Conservation (phyloP, 2,888 invertebrate species). For the Parascotia fuliginaria region DNA sequence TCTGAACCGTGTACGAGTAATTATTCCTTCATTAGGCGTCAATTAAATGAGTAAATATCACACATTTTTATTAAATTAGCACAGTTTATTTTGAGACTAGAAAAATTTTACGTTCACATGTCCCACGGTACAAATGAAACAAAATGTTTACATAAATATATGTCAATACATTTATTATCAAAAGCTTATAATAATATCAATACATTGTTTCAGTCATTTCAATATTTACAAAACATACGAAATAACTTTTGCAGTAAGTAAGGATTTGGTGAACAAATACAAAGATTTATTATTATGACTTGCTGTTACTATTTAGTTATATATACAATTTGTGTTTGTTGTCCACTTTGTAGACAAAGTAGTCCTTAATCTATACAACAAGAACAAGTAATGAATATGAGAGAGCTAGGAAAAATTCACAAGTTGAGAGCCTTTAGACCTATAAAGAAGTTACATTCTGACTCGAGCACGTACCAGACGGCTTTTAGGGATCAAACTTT, state of each 20-base stretch:
- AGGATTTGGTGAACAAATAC: slow-evolving; percentile 26
- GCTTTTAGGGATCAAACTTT: slow-evolving; percentile 29
- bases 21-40: slow-evolving; percentile 22
- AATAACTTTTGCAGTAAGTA: slow-evolving; percentile 38
- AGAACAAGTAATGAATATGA: slow-evolving; percentile 22
- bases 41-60: slow-evolving; percentile 26
- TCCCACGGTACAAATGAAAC: slow-evolving; percentile 38
- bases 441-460: slow-evolving; percentile 18
- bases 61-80: slow-evolving; percentile 32
- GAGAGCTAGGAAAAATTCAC: slow-evolving; percentile 48
- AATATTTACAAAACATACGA: slow-evolving; percentile 43
- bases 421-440: slow-evolving; percentile 33
- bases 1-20: slow-evolving; percentile 5
- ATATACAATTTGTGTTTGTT: slow-evolving; percentile 23
- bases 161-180: slow-evolving; percentile 52
- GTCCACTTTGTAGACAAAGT: slow-evolving; percentile 39
- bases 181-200: slow-evolving; percentile 47
- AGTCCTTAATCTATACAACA: slow-evolving; percentile 30
- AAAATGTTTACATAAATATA: slow-evolving; percentile 31
- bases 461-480: slow-evolving; percentile 17
- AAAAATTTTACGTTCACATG: no score
- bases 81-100: slow-evolving; percentile 5
- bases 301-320: slow-evolving; percentile 25
- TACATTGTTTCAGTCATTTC: slow-evolving; percentile 46
- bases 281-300: slow-evolving; percentile 40